Evolutionary conservation across 2,797 vertebrate genomes (phyloP), one percentile per base, ranked within the genome.

Genomic region (Darevskia mixta): DNA sequence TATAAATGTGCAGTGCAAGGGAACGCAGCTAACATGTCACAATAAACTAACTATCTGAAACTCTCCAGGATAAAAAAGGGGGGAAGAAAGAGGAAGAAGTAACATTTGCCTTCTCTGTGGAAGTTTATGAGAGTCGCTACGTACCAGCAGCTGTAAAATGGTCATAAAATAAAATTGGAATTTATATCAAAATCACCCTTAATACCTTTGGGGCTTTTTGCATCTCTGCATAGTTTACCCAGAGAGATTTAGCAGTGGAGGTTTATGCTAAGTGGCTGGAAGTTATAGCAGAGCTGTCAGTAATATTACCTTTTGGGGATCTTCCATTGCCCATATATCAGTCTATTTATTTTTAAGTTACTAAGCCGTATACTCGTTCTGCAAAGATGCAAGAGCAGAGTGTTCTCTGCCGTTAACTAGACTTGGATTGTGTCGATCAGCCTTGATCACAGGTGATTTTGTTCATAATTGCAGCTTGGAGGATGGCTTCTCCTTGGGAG

Each of bases 161-260:
- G 94, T 90, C 90, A 92, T 95, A 96, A 95, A 96, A 92, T 95
- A 95, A 94, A 95, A 96, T 94, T 94, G 93, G 92, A 95, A 95
- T 95, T 96, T 95, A 95, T 95, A 95, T 95, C 92, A 92, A 95
- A 95, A 95, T 96, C 91, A 90, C 55, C 94, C 83, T 88, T 90
- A 95, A 95, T 93, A 94, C 95, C 94, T 93, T 80, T 69, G 92
- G 92, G 95, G 71, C 78, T 91, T 95, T 95, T 94, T 95, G 94
- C 91, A 92, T 91, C 90, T 93, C 91, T 93, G 91, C 91, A 91
- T 86, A 95, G 95, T 95, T 95, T 95, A 95, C 91, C 89, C 93
- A 77, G 83, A 88, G 94, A 95, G 93, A 95, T 95, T 95, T 95
- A 95, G 88, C 90, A 76, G 89, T 83, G 79, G 78, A 92, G 76